Evolutionary conservation across 2,113 vertebrate genomes (phyloP).

Genomic region (Centropus bengalensis): DNA sequence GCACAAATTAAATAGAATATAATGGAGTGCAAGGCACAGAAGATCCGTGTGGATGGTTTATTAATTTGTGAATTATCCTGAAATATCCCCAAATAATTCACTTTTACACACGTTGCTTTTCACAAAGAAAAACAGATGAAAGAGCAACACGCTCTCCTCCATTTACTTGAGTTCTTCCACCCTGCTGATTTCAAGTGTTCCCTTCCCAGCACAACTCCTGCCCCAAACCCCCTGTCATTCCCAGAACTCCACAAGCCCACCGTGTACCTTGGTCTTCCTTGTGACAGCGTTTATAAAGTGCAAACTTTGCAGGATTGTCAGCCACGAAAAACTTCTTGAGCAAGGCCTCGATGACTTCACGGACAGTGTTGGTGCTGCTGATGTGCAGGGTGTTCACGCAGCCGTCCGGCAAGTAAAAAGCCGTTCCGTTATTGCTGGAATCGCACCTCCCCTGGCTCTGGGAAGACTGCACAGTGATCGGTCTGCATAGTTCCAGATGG

Average conservation of each 20-base stretch:
- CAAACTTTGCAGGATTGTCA: conserved; percentile 96
- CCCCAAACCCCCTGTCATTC: background rate
- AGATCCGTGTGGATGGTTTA: background rate
- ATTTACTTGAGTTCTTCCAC: background rate
- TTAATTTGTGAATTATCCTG: background rate
- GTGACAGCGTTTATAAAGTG: conserved; percentile 92
- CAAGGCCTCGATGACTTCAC: conserved; percentile 92
- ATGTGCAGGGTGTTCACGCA: conserved; percentile 91
- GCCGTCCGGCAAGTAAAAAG: conserved; percentile 85
- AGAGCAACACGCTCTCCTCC: background rate
- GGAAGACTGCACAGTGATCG: conserved; percentile 82
- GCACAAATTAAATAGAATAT: background rate
- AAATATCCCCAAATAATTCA: background rate
- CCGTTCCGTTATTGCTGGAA: conserved; percentile 70
- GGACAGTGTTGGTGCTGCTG: conserved; percentile 92
- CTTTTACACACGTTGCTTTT: background rate
- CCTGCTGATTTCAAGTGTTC: background rate
- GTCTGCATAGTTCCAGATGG: conserved; percentile 90
- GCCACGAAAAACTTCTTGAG: conserved; percentile 91
- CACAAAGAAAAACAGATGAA: background rate
- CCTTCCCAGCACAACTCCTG: background rate
- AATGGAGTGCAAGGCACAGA: background rate
- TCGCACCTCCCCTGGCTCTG: conserved; percentile 41
- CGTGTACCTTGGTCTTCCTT: conserved; percentile 92
- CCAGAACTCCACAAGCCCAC: background rate